These are phyloP conservation scores for Tenualosa thibaudeaui DNA, from an alignment of 2,797 vertebrate genomes.

Conservation along the genomic window DNA sequence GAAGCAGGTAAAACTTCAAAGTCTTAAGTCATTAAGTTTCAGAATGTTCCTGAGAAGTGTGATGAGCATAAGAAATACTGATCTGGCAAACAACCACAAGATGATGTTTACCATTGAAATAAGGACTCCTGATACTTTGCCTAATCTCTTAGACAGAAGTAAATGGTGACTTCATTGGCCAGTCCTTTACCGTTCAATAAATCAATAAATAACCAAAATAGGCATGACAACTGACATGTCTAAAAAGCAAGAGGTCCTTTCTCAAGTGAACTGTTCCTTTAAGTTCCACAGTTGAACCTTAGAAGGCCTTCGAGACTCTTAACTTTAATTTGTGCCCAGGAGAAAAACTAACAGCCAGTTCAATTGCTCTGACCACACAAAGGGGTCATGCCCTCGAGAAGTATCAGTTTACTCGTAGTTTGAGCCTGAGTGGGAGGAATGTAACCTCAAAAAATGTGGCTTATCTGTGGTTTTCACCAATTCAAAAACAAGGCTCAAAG, in stretches of 20 bases:
- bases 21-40: too few relatives aligned
- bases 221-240: neutral
- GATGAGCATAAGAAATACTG: neutral
- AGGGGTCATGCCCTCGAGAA: neutral
- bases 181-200: too few relatives aligned
- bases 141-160: neutral
- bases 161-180: neutral
- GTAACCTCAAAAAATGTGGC: neutral
- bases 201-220: neutral
- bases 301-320: neutral
- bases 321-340: neutral
- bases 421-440: neutral
- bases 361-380: neutral
- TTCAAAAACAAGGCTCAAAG: neutral
- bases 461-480: neutral
- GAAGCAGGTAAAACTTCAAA: neutral
- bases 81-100: neutral
- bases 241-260: neutral
- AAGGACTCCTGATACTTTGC: too few relatives aligned
- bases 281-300: neutral
- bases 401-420: neutral
- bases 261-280: neutral
- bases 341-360: neutral
- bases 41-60: neutral
- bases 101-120: neutral